These are phyloP conservation scores for Drosophila stalkeri DNA, from an alignment of 2,888 invertebrate genomes.

Conservation along the genomic window DNA sequence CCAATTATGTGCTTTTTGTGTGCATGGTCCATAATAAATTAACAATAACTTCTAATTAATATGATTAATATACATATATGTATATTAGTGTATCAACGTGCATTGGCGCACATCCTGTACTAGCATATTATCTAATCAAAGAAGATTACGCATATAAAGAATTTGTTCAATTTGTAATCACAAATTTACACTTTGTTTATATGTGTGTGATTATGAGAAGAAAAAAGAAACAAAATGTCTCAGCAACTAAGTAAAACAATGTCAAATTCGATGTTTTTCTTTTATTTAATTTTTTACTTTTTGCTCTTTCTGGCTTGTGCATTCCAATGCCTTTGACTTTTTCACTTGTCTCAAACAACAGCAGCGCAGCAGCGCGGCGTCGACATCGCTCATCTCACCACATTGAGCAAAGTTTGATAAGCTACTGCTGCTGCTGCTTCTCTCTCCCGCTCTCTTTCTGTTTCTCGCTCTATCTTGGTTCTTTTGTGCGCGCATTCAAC, in stretches of 20 bases:
- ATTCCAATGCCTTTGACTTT: conserved; percentile 56
- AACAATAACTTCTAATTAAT: conserved; percentile 38
- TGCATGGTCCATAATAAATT: conserved; percentile 35
- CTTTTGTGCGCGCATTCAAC: conserved; percentile 56
- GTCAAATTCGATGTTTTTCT: conserved; percentile 11
- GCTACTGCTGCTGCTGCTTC: conserved; percentile 21
- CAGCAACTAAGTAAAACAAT: conserved; percentile 32
- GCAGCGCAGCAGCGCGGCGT: background rate
- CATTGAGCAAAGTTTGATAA: conserved; percentile 55
- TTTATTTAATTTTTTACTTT: conserved; percentile 6
- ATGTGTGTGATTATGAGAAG: conserved; percentile 11
- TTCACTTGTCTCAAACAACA: conserved; percentile 35
- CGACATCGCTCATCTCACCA: conserved; percentile 4
- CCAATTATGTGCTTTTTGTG: background rate
- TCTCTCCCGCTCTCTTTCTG: conserved; percentile 14
- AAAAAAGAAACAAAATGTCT: conserved; percentile 18
- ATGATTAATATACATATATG: conserved; percentile 23
- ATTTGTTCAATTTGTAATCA: conserved; percentile 29
- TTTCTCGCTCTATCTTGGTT: conserved; percentile 16
- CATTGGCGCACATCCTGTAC: conserved; percentile 40
- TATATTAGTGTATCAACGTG: conserved; percentile 18
- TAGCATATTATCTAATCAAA: conserved; percentile 58
- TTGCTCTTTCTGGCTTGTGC: conserved; percentile 32
- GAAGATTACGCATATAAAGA: conserved; percentile 33
- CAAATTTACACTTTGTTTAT: conserved; percentile 17